Evolutionary conservation across 2,797 vertebrate species (phyloP), one percentile per base, ranked within the genome.

Genomic region (Anas capensis): DNA sequence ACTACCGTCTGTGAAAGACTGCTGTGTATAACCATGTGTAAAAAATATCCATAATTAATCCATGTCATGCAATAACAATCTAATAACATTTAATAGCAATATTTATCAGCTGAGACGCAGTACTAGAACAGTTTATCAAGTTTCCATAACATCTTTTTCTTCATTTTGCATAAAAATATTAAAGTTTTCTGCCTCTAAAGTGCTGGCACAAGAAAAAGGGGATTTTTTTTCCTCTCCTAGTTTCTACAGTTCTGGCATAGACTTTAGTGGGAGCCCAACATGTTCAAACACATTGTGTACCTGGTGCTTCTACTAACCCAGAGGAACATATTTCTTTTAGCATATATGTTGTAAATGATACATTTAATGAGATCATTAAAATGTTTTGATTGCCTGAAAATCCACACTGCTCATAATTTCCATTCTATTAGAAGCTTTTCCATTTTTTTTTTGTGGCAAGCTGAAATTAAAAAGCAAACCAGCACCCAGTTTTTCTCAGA

Each of bases 371-470:
- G 68, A 82, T 73, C 61, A 70, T 92, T 78, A 89, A 88, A 83
- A 89, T 93, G 69, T 91, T 96, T 93, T 94, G 64, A 85, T 95
- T 95, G 90, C 93, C 78, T 96, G 78, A 89, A 97, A 97, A 94
- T 87, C 54, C 76, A 78, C 40, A 34, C 29, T 57, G 72, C 61
- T 93, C 91, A 93, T 78, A 38, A 92, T 95, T 94, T 94, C 94
- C 86, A 69, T 89, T 81, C 86, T 48, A 9, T 48, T 49, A 87
- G 64, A 90, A 87, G 34, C 24, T 71, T 87, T 78, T 85, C 33
- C 61, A 71, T 54, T 88, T 93, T 61, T 61, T n/a, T n/a, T 27
- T 68, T 90, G 34, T 34, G 79, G 79, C 27, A 84, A 71, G 34
- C 1, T 69, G 21, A 86, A 89, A 68, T n/a, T 33, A 83, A 72